Evolutionary conservation across 2,888 invertebrate species (phyloP).

Genomic region (Drosophila koepferae): DNA sequence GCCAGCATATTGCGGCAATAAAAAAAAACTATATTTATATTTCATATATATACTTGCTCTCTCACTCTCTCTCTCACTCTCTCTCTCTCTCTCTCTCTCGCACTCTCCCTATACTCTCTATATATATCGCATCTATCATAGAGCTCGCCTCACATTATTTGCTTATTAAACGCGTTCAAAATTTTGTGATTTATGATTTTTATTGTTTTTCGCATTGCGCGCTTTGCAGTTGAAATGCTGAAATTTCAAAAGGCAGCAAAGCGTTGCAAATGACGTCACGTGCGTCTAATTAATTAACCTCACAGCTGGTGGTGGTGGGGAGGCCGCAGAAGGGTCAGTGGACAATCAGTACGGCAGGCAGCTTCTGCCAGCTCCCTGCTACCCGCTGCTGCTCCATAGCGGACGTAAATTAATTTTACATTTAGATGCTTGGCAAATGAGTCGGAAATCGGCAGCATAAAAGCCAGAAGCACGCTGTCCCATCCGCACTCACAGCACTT

Average conservation of each 20-base stretch:
- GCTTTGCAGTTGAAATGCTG: slow-evolving; percentile 34
- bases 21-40: neutral
- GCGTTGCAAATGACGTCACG: slow-evolving; percentile 55
- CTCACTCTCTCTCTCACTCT: neutral
- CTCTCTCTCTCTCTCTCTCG: neutral
- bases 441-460: slow-evolving; percentile 53
- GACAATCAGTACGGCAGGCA: neutral
- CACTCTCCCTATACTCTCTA: neutral
- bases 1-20: slow-evolving; percentile 33
- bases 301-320: slow-evolving; percentile 9
- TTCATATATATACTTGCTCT: neutral
- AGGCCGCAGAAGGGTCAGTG: neutral
- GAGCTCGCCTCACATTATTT: slow-evolving; percentile 45
- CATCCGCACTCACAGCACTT: neutral
- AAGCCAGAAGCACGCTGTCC: slow-evolving; percentile 6
- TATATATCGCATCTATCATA: slow-evolving; percentile 14
- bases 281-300: slow-evolving; percentile 66
- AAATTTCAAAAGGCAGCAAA: slow-evolving; percentile 53
- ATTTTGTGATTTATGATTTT: slow-evolving; percentile 53
- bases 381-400: slow-evolving; percentile 39
- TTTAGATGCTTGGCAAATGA: slow-evolving; percentile 57
- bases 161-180: slow-evolving; percentile 56
- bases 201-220: slow-evolving; percentile 8
- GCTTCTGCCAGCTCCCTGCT: too few relatives aligned
- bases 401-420: slow-evolving; percentile 54